Percentiles rank a stretch among this genome's conserved stretches.
Evolutionary conservation across 2,797 vertebrate genomes (phyloP).

Genomic region (Peromyscus eremicus): DNA sequence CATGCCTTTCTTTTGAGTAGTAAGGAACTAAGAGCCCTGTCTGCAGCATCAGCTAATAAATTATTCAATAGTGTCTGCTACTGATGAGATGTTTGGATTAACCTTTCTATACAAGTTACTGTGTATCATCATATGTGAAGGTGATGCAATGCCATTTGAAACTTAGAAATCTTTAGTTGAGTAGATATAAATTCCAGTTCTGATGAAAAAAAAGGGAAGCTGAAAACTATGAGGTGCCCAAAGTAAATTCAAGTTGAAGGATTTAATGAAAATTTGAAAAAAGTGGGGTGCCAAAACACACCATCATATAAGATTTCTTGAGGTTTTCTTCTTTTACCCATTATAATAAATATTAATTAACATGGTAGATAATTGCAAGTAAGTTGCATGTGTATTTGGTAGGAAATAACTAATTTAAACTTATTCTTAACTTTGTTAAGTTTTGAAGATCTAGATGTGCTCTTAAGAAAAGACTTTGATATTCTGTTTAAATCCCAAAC

Average conservation of each 20-base stretch:
- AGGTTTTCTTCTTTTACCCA: not conserved
- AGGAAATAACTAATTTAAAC: constrained; percentile 51
- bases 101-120: not conserved
- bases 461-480: constrained; percentile 49
- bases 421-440: constrained; percentile 41
- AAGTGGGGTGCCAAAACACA: not conserved
- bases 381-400: not conserved
- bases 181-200: not conserved
- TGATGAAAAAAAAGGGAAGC: not conserved
- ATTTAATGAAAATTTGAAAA: not conserved
- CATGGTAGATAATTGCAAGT: not conserved
- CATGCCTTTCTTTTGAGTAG: not conserved
- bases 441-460: not conserved
- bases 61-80: not conserved
- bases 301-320: not conserved
- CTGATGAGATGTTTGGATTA: not conserved
- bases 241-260: not conserved
- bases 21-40: not conserved
- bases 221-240: not conserved
- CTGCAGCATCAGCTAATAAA: not conserved
- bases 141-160: not conserved
- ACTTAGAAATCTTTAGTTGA: not conserved
- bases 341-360: constrained; percentile 16
- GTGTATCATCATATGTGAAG: not conserved
- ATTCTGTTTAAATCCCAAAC: constrained; percentile 15